Conservation (phyloP, 1,140 invertebrate genomes). For the Macrosteles quadrilineatus region DNA sequence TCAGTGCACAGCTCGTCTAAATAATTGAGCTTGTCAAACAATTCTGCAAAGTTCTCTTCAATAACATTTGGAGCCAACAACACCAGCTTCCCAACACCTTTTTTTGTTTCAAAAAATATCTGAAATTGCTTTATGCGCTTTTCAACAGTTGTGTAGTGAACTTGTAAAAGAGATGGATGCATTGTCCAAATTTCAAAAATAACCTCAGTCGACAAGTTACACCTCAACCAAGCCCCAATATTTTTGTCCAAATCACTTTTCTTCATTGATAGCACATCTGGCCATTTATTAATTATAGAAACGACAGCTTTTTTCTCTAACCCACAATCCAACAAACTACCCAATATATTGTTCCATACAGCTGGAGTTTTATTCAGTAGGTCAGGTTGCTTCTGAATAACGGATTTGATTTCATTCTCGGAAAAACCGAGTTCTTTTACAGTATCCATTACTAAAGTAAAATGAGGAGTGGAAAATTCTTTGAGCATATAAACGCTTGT, state of each 20-base stretch:
- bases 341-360: not conserved
- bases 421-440: not conserved
- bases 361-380: not conserved
- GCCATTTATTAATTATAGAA: not conserved
- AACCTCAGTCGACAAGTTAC: not conserved
- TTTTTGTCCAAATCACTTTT: not conserved
- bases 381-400: not conserved
- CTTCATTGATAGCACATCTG: not conserved
- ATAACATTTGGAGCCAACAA: conserved; percentile 2
- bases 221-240: not conserved
- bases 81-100: not conserved
- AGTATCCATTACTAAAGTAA: not conserved
- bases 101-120: conserved; percentile 3
- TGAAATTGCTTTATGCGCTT: not conserved
- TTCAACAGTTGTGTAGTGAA: not conserved
- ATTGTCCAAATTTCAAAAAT: not conserved
- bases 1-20: conserved; percentile 4
- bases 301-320: not conserved
- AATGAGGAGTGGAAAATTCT: not conserved
- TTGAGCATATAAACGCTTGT: too few relatives aligned
- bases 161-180: not conserved
- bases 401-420: not conserved
- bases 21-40: conserved; percentile 1
- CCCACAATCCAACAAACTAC: not conserved
- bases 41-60: not conserved